Conservation (phyloP, 2,888 invertebrate genomes). For the Eutolmus rufibarbis region DNA sequence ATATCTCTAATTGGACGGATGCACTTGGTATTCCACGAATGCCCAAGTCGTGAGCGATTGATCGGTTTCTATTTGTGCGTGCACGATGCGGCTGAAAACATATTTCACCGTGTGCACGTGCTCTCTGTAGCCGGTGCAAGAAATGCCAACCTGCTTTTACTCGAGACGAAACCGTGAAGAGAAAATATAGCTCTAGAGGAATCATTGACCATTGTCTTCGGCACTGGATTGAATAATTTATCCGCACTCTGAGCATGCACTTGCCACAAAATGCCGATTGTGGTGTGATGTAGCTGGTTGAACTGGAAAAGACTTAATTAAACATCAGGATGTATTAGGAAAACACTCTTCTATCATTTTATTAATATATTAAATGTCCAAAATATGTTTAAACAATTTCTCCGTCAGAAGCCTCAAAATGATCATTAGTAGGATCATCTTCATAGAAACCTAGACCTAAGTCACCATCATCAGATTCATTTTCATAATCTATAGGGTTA, state of each 20-base stretch:
- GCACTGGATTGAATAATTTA: neutral
- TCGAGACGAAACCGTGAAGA: neutral
- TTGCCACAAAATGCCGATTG: neutral
- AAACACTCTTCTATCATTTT: neutral
- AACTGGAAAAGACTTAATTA: neutral
- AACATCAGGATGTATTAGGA: neutral
- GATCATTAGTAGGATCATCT: neutral
- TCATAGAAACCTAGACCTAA: neutral
- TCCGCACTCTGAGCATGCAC: neutral
- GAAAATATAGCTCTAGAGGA: constrained; percentile 14
- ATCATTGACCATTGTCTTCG: neutral
- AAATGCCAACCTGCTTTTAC: constrained; percentile 3
- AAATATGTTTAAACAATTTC: neutral
- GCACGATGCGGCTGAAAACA: neutral
- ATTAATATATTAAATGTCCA: neutral
- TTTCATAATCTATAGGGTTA: neutral
- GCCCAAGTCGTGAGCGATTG: constrained; percentile 14
- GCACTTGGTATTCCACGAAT: constrained; percentile 35
- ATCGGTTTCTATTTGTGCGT: constrained; percentile 29
- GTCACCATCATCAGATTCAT: neutral
- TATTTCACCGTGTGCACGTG: constrained; percentile 17
- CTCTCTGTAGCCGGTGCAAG: neutral
- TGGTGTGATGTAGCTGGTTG: neutral
- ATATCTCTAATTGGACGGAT: constrained; percentile 15
- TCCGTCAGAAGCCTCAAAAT: neutral